Percentiles rank a stretch among this genome's conserved stretches.
Evolutionary conservation across 2,113 vertebrate species (phyloP).

Genomic region (Callipepla californica): DNA sequence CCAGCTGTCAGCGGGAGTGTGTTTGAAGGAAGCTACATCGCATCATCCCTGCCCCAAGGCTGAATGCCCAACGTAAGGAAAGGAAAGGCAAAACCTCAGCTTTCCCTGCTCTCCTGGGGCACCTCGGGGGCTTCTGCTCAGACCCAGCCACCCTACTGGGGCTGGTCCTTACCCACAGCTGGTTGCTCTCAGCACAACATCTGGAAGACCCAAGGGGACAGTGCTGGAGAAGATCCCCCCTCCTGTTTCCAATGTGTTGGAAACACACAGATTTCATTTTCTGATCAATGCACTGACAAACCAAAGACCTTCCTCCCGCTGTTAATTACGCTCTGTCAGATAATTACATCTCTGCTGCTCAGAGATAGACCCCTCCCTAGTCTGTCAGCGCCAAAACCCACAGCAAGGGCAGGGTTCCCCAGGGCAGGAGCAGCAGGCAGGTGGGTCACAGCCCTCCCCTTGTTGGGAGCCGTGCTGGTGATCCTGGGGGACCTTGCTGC

Average conservation of each 20-base stretch:
- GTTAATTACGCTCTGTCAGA: neutral
- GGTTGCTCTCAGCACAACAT: neutral
- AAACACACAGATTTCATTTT: neutral
- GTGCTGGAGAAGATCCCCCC: neutral
- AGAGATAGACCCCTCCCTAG: neutral
- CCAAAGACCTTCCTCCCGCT: neutral
- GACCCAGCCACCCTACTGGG: neutral
- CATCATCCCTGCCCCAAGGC: neutral
- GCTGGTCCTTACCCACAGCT: neutral
- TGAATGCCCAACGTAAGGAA: neutral
- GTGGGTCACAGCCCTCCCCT: neutral
- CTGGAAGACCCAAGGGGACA: neutral
- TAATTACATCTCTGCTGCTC: neutral
- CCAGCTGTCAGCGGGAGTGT: neutral
- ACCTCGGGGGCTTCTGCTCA: neutral
- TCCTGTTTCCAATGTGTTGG: neutral
- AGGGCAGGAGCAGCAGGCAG: rapidly evolving
- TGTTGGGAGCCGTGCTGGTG: neutral
- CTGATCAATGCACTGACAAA: neutral
- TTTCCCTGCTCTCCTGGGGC: neutral
- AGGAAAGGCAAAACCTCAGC: neutral
- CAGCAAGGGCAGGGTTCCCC: neutral
- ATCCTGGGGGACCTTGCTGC: too few species aligned
- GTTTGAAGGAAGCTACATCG: neutral
- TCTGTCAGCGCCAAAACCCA: neutral